phyloP scores from a whole-genome alignment of 2,888 invertebrate genomes.

The Mythimna impura region DNA sequence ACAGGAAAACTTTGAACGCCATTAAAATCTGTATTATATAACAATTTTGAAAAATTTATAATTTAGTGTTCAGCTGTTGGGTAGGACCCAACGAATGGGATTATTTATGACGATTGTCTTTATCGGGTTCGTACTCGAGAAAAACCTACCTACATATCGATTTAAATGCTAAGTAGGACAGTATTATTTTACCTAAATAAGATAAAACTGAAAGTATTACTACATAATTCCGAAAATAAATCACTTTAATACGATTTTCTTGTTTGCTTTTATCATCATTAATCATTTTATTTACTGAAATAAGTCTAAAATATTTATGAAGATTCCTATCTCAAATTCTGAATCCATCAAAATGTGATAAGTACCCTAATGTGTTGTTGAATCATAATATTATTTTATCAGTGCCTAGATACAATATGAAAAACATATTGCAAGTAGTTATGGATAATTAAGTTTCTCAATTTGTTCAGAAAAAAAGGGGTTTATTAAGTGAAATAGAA shows the following conservation, averaged over 20 bases:
- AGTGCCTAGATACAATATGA: background rate
- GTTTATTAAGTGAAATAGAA: background rate
- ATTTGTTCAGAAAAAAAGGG: background rate
- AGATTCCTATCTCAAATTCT: background rate
- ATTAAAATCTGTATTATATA: no score
- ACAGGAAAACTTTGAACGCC: background rate
- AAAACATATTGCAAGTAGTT: background rate
- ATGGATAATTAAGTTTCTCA: background rate
- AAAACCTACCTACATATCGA: background rate
- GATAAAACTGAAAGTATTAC: background rate
- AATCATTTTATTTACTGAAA: background rate
- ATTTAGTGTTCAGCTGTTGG: no score
- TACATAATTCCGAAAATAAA: background rate
- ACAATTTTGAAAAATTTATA: no score
- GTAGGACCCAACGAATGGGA: no score
- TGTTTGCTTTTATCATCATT: background rate
- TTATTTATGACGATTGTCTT: background rate
- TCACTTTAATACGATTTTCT: conserved; percentile 19
- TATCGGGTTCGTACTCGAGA: conserved; percentile 1
- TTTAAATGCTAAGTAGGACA: background rate
- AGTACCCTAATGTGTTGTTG: background rate
- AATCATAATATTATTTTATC: background rate
- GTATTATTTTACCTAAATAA: background rate
- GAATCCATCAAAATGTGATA: background rate
- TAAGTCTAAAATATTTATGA: background rate